Conservation (phyloP, 2,888 invertebrate genomes). For the Piscicola geometra region DNA sequence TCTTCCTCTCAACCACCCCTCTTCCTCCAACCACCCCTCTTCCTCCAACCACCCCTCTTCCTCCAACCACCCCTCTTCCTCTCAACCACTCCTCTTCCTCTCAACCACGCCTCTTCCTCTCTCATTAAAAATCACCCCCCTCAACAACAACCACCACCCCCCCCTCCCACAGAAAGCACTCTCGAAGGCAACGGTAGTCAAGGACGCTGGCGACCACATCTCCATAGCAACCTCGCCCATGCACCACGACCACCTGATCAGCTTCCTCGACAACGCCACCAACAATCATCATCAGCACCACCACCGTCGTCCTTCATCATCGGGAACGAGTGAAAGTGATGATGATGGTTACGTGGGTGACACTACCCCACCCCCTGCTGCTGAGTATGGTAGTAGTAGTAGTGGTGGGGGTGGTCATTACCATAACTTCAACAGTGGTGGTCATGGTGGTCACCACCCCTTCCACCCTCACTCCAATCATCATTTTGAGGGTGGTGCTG, state of each 20-base stretch:
- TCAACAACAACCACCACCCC: too few species aligned
- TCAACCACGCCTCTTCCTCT: too few species aligned
- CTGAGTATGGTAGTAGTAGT: neutral
- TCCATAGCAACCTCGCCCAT: slow-evolving; percentile 54
- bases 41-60: too few species aligned
- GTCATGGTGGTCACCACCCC: neutral
- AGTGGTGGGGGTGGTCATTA: neutral
- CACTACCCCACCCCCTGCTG: slow-evolving; percentile 16
- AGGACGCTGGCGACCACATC: slow-evolving; percentile 48
- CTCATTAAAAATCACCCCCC: too few species aligned
- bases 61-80: too few species aligned
- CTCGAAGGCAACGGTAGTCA: slow-evolving; percentile 33
- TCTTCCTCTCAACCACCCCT: too few species aligned
- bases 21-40: too few species aligned
- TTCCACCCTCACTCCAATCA: neutral
- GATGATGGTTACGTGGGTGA: slow-evolving; percentile 35
- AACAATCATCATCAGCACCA: too few species aligned
- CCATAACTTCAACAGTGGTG: neutral
- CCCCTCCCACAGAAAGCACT: too few species aligned
- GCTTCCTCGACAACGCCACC: slow-evolving; percentile 51
- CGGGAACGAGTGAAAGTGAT: slow-evolving; percentile 40
- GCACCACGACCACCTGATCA: slow-evolving; percentile 51
- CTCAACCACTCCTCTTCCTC: too few species aligned
- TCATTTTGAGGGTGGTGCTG: neutral
- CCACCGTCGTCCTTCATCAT: slow-evolving; percentile 49